Evolutionary conservation across 1,140 invertebrate species (phyloP).

Genomic region (Caerostris darwini): DNA sequence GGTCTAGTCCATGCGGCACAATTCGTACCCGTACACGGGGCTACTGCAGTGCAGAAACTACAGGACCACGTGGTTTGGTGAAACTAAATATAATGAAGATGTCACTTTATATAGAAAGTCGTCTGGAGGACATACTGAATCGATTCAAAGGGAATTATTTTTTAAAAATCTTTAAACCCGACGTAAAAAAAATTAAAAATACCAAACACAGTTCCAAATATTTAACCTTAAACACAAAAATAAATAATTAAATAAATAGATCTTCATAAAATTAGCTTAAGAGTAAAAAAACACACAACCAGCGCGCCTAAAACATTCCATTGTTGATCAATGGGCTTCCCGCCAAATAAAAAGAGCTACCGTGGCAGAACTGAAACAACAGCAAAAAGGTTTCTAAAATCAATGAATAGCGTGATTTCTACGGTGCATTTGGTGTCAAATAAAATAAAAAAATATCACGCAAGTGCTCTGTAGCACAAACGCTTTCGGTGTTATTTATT

Average conservation of each 20-base stretch:
- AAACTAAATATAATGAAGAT: neutral
- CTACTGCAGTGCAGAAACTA: neutral
- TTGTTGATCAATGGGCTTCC: neutral
- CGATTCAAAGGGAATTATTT: neutral
- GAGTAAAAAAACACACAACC: neutral
- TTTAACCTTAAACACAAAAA: neutral
- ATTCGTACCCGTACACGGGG: too few relatives aligned
- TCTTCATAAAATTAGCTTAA: neutral
- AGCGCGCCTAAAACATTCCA: neutral
- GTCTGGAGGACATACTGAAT: neutral
- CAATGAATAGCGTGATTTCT: slow-evolving; percentile 21
- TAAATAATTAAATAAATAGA: neutral
- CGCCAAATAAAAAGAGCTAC: neutral
- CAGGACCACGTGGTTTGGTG: neutral
- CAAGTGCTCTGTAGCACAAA: neutral
- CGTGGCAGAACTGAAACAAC: neutral
- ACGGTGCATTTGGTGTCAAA: neutral
- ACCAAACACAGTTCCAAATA: neutral
- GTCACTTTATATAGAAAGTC: neutral
- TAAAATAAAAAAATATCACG: neutral
- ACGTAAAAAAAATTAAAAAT: neutral
- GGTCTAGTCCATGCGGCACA: too few relatives aligned
- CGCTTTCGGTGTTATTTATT: neutral
- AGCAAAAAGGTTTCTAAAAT: slow-evolving; percentile 22
- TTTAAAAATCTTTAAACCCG: neutral